Evolutionary conservation across 2,888 invertebrate species (phyloP).

Genomic region (Andrena bicolor): DNA sequence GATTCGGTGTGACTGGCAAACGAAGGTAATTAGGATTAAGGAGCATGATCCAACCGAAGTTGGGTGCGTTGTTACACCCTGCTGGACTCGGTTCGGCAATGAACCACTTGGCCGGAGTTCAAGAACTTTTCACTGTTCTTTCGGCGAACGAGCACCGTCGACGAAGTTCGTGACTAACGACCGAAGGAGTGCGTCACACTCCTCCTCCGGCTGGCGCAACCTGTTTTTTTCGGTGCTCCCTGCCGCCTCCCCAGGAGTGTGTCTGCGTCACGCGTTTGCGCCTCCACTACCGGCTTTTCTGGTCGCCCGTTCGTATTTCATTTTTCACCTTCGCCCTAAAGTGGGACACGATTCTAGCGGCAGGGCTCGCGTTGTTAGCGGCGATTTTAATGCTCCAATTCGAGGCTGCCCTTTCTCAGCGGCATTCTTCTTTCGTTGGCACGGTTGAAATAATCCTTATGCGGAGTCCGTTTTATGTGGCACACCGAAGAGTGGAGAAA

Average conservation of each 20-base stretch:
- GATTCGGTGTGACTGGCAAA: neutral
- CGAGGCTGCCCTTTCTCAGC: neutral
- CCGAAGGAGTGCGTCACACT: conserved; percentile 52
- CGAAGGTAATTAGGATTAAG: neutral
- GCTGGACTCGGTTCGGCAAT: conserved; percentile 40
- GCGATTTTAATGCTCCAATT: neutral
- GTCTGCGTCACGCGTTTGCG: conserved; percentile 49
- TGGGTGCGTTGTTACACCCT: neutral
- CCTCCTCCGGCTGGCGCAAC: conserved; percentile 64
- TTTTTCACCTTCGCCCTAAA: conserved; percentile 53
- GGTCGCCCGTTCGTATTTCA: conserved; percentile 49
- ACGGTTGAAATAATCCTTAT: neutral
- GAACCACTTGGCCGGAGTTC: conserved; percentile 60
- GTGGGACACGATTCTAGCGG: conserved; percentile 41
- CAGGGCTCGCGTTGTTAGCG: conserved; percentile 2
- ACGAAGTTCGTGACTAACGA: conserved; percentile 55
- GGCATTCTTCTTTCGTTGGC: conserved; percentile 1
- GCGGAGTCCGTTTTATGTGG: too few species aligned
- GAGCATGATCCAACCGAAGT: neutral
- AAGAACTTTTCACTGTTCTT: conserved; percentile 52
- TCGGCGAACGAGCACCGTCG: conserved; percentile 15
- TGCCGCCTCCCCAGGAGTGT: conserved; percentile 40
- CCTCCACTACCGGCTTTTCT: conserved; percentile 46
- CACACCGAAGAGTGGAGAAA: too few species aligned
- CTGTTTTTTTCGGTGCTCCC: conserved; percentile 69